Conservation (phyloP, 2,888 invertebrate genomes). For the Leucoptera coffeella region DNA sequence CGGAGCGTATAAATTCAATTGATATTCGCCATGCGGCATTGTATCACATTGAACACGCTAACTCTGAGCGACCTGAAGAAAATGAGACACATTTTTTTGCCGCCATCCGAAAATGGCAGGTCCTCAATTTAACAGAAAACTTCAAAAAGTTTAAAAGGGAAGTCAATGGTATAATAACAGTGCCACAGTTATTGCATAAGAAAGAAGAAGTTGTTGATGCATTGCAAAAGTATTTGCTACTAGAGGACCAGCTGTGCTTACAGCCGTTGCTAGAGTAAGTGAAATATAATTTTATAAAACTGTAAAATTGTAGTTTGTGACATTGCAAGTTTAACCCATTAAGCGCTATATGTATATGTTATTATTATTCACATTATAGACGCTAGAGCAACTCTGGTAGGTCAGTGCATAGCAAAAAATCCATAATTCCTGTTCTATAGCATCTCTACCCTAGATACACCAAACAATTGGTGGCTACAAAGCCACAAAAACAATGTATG, state of each 20-base stretch:
- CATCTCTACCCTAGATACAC: too few relatives aligned
- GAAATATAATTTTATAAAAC: too few relatives aligned
- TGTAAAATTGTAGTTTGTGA: too few relatives aligned
- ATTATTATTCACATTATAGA: too few relatives aligned
- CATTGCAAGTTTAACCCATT: too few relatives aligned
- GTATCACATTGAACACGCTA: constrained; percentile 73
- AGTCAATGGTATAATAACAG: constrained; percentile 68
- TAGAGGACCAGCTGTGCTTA: constrained; percentile 65
- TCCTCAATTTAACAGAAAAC: constrained; percentile 78
- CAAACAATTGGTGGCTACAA: too few relatives aligned
- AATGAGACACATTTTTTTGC: constrained; percentile 75
- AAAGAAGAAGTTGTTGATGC: constrained; percentile 70
- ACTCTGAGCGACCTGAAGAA: constrained; percentile 65
- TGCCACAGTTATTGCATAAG: constrained; percentile 77
- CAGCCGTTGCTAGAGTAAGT: constrained; percentile 84
- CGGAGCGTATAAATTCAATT: constrained; percentile 78
- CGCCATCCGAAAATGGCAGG: constrained; percentile 83
- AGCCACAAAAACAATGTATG: too few relatives aligned
- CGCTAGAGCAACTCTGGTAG: too few relatives aligned
- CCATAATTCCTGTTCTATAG: too few relatives aligned
- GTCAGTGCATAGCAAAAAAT: too few relatives aligned
- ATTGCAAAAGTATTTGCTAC: constrained; percentile 66
- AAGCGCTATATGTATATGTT: too few relatives aligned
- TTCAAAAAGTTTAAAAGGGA: constrained; percentile 72
- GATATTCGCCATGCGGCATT: constrained; percentile 77